These are phyloP conservation scores for Leptogaster cylindrica DNA, from an alignment of 2,888 invertebrate genomes.

Conservation along the genomic window DNA sequence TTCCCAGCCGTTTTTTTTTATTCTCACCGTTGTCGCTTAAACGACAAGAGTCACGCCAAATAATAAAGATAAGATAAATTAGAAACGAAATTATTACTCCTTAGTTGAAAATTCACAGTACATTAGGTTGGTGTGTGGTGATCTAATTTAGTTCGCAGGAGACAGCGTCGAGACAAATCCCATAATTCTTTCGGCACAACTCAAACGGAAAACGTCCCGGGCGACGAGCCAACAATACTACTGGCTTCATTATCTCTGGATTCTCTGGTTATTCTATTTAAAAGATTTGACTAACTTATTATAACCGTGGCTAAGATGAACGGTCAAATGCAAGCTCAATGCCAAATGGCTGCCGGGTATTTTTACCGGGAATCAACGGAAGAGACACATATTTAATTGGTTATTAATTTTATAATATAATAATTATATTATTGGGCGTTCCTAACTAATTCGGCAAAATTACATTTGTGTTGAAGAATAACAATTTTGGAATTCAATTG, in stretches of 20 bases:
- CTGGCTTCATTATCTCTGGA: conserved; percentile 22
- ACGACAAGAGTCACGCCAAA: conserved; percentile 17
- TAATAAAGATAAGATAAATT: conserved; percentile 30
- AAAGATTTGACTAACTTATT: conserved; percentile 25
- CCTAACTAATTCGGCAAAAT: too few species aligned
- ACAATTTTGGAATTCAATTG: too few species aligned
- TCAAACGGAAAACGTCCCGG: conserved; percentile 3
- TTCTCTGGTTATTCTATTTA: conserved; percentile 24
- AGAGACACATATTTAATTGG: too few species aligned
- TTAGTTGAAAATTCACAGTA: conserved; percentile 21
- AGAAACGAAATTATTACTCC: conserved; percentile 27
- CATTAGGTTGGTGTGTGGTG: conserved; percentile 33
- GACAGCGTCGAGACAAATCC: conserved; percentile 34
- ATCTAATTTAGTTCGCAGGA: conserved; percentile 30
- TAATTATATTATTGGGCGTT: too few species aligned
- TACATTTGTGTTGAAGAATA: too few species aligned
- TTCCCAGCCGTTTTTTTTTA: conserved; percentile 5
- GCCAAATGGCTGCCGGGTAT: conserved; percentile 27
- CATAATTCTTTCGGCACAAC: conserved; percentile 30
- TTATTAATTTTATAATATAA: too few species aligned
- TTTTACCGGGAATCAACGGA: too few species aligned
- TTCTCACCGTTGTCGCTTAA: conserved; percentile 10
- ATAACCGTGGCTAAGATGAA: conserved; percentile 9
- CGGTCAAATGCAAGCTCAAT: conserved; percentile 35
- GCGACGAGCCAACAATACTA: conserved; percentile 22